Evolutionary conservation across 2,113 vertebrate genomes (phyloP).

Genomic region (Caranx ignobilis): DNA sequence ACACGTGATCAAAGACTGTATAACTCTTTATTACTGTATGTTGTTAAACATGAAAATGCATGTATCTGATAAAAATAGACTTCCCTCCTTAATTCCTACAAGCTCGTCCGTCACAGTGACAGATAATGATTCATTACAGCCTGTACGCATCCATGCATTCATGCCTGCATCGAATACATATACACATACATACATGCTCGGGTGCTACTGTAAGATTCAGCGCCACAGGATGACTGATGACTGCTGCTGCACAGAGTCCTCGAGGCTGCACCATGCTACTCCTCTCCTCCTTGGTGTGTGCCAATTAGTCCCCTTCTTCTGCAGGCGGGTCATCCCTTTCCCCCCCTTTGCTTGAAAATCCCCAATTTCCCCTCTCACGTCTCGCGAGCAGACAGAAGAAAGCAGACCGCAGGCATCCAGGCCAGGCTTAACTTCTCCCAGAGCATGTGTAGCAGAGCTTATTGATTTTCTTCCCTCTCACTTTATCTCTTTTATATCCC

Average conservation of each 20-base stretch:
- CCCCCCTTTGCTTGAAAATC: constrained; percentile 33
- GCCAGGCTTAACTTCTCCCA: constrained; percentile 47
- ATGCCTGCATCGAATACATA: constrained; percentile 34
- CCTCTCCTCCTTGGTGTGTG: constrained; percentile 59
- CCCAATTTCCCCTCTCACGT: constrained; percentile 54
- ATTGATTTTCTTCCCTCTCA: constrained; percentile 58
- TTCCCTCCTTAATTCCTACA: constrained; percentile 16
- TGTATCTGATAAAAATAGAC: constrained; percentile 64
- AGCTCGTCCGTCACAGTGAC: constrained; percentile 56
- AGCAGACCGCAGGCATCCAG: constrained; percentile 50
- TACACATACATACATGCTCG: constrained; percentile 52
- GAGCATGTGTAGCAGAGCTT: constrained; percentile 48
- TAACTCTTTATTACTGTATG: background rate
- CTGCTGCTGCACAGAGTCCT: constrained; percentile 67
- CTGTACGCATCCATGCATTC: constrained; percentile 33
- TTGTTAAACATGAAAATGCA: constrained; percentile 22
- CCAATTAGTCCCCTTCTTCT: constrained; percentile 77
- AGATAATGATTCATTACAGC: constrained; percentile 64
- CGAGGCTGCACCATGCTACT: constrained; percentile 45
- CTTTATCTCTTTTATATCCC: constrained; percentile 60
- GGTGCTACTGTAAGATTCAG: constrained; percentile 37
- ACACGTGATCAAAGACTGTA: background rate
- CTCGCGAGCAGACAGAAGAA: constrained; percentile 48
- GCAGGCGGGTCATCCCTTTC: constrained; percentile 60
- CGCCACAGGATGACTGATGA: constrained; percentile 71